A percentile compares a stretch with the other conserved stretches of the same genome.
Conservation (phyloP, 2,113 vertebrate genomes). For the Ctenomys sociabilis region DNA sequence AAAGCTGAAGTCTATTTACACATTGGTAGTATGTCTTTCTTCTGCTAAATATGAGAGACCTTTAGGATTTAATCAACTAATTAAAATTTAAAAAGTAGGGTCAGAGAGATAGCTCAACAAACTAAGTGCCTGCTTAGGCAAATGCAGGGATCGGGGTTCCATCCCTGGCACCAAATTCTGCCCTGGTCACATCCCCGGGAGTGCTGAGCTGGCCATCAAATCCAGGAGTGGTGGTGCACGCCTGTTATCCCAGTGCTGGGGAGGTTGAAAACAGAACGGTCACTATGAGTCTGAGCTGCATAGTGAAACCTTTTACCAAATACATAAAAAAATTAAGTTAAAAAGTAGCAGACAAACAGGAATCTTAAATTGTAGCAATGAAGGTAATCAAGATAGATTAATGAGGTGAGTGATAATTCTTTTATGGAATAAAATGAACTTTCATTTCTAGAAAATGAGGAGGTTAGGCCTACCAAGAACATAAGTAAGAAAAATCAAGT, state of each 20-base stretch:
- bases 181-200: too few relatives aligned
- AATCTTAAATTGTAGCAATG: conserved; percentile 53
- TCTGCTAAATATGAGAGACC: conserved; percentile 21
- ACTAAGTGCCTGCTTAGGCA: too few relatives aligned
- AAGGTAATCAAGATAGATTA: conserved; percentile 81
- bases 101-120: too few relatives aligned
- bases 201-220: too few relatives aligned
- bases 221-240: too few relatives aligned
- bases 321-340: conserved; percentile 50
- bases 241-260: too few relatives aligned
- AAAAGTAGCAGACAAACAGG: conserved; percentile 71
- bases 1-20: conserved; percentile 9
- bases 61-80: conserved; percentile 31
- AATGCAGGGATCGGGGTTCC: too few relatives aligned
- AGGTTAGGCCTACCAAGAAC: conserved; percentile 78
- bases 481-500: conserved; percentile 84
- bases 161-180: too few relatives aligned
- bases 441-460: conserved; percentile 79
- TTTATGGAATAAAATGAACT: conserved; percentile 74
- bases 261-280: too few relatives aligned
- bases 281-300: too few relatives aligned
- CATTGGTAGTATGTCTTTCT: conserved; percentile 5
- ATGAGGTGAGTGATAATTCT: conserved; percentile 79
- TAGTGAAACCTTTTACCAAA: too few relatives aligned
- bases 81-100: conserved; percentile 67